Conservation (phyloP, 2,888 invertebrate species). For the Xylocampa areola region DNA sequence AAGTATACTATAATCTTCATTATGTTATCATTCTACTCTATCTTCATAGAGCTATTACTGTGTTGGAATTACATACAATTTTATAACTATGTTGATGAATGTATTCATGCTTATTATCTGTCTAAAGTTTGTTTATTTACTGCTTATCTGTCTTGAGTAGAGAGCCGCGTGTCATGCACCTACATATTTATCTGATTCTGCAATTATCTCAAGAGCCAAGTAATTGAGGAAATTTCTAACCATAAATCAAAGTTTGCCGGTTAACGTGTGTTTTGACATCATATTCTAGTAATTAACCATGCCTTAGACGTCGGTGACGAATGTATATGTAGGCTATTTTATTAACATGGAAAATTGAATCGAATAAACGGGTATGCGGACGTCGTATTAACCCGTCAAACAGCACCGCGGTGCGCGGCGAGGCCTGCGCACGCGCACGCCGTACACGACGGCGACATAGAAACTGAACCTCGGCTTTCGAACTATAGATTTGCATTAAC, state of each 20-base stretch:
- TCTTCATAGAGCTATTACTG: slow-evolving; percentile 16
- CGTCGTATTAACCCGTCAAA: slow-evolving; percentile 68
- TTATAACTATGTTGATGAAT: slow-evolving; percentile 13
- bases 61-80: slow-evolving; percentile 14
- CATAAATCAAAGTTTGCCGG: slow-evolving; percentile 28
- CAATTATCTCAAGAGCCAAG: slow-evolving; percentile 45
- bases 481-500: slow-evolving; percentile 83
- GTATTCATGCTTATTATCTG: slow-evolving; percentile 35
- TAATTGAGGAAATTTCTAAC: slow-evolving; percentile 46
- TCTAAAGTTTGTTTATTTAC: slow-evolving; percentile 43
- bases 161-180: slow-evolving; percentile 35
- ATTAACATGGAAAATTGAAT: slow-evolving; percentile 74
- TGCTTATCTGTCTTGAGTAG: slow-evolving; percentile 33
- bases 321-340: slow-evolving; percentile 70
- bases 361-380: slow-evolving; percentile 69
- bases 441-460: slow-evolving; percentile 59
- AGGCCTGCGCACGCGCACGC: slow-evolving; percentile 52
- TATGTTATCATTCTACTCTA: too few species aligned
- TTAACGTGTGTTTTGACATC: slow-evolving; percentile 28
- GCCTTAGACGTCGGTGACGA: slow-evolving; percentile 39
- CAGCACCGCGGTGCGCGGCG: slow-evolving; percentile 49
- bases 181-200: slow-evolving; percentile 42
- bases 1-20: too few species aligned
- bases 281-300: slow-evolving; percentile 32
- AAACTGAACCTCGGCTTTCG: slow-evolving; percentile 69